phyloP scores from a whole-genome alignment of 2,888 invertebrate species.

The Agrotis puta region DNA sequence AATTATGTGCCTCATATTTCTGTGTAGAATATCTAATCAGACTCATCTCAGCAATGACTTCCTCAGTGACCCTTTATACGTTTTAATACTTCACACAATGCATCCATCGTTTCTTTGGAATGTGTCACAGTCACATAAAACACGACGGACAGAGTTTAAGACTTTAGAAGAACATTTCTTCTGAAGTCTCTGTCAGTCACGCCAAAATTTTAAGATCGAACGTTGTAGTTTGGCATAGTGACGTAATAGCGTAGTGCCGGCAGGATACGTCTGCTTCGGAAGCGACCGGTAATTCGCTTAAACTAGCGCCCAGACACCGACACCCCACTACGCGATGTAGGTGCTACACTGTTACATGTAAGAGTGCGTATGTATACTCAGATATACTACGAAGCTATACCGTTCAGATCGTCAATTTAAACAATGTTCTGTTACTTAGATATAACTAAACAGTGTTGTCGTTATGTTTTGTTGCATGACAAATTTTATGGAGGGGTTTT shows the following conservation, averaged over 20 bases:
- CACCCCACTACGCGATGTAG: constrained; percentile 43
- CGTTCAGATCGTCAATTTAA: background rate
- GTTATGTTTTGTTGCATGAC: background rate
- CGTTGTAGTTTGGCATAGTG: constrained; percentile 8
- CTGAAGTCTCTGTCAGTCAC: background rate
- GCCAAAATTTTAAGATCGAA: constrained; percentile 3
- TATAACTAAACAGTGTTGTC: background rate
- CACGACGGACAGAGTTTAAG: no score
- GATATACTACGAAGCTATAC: background rate
- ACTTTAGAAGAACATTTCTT: no score
- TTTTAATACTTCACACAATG: background rate
- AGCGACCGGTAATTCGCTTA: constrained; percentile 71
- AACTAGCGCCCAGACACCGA: constrained; percentile 65
- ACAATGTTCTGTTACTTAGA: background rate
- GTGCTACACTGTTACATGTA: constrained; percentile 10
- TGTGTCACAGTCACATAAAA: no score
- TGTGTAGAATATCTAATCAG: background rate
- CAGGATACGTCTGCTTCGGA: constrained; percentile 59
- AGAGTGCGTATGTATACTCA: no score
- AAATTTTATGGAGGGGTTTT: background rate
- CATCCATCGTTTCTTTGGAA: background rate
- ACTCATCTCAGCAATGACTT: background rate
- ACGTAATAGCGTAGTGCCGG: constrained; percentile 36
- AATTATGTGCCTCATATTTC: background rate
- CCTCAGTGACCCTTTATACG: no score